Base-by-base conservation (phyloP, 2,888 invertebrate species). In the Xestia c-nigrum region DNA sequence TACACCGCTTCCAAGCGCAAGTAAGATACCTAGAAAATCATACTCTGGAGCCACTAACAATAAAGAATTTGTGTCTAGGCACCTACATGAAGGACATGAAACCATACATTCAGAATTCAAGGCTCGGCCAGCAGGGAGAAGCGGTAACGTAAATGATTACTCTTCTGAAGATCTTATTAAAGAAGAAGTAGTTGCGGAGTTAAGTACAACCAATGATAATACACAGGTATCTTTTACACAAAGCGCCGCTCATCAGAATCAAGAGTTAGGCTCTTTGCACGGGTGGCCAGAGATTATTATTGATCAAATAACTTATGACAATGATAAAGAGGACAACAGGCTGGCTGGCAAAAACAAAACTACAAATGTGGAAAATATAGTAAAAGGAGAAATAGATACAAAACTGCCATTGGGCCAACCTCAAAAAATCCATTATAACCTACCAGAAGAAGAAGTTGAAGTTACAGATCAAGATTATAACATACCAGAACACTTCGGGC, bases 231-330 rank as follows among this genome's bases (percentile, higher is more conserved):
- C 68, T 63, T 31, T 67, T 55, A 47, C 73, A 47, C 69, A 73
- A 67, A 72, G 47, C 5, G 52, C 10, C n/a, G 61, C 6, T 40
- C 76, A 76, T 63, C 85, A 74, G 16, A 74, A 74, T 40, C 43
- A 81, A 57, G 61, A 78, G 12, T 67, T 84, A 6, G 76, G 24
- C 21, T 46, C 76, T 47, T 70, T 81, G n/a, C 84, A 83, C 40
- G 10, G 83, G 19, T 74, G 79, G 73, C 81, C 88, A 50, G 77
- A 83, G 43, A 81, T 81, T 43, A 68, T 84, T 31, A 82, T 80
- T 75, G 84, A 75, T 55, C 81, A 84, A 46, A 63, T 87, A 12
- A 77, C 67, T 4, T 76, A 87, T n/a, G 86, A 83, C 65, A 67
- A 85, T n/a, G 59, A 77, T 31, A 5, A 65, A 74, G 43, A 71